Conservation (phyloP, 1,140 invertebrate genomes). For the Parasteatoda tepidariorum region DNA sequence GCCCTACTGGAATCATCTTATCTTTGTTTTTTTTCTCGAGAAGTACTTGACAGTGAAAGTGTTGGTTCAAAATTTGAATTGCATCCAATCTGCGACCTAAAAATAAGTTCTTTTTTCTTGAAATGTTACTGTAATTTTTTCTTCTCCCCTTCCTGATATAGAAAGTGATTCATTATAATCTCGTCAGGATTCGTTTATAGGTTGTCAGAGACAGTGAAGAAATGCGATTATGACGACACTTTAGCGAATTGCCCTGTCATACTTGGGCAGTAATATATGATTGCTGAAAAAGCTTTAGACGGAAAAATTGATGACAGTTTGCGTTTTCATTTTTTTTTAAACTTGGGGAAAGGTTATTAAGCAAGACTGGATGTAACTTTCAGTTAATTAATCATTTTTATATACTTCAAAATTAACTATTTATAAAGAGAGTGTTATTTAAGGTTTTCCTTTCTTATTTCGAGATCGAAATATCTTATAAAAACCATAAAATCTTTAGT, state of each 20-base stretch:
- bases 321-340: not conserved
- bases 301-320: not conserved
- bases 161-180: slow-evolving; percentile 9
- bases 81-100: slow-evolving; percentile 2
- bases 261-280: not conserved
- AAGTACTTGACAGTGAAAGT: slow-evolving; percentile 35
- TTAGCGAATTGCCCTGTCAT: slow-evolving; percentile 18
- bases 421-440: too few relatives aligned
- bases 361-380: too few relatives aligned
- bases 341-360: too few relatives aligned
- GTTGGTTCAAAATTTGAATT: not conserved
- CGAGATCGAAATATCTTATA: too few relatives aligned
- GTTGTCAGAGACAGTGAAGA: not conserved
- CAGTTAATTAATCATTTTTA: too few relatives aligned
- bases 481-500: too few relatives aligned
- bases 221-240: slow-evolving; percentile 14
- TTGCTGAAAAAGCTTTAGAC: not conserved
- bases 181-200: not conserved
- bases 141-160: not conserved
- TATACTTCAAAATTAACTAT: too few relatives aligned
- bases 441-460: too few relatives aligned
- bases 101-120: not conserved
- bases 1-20: not conserved
- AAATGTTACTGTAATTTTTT: slow-evolving; percentile 5
- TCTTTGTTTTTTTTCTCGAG: not conserved